Conservation (phyloP, 92 coral and sea anemone genomes). For the Palythoa grandiflora region DNA sequence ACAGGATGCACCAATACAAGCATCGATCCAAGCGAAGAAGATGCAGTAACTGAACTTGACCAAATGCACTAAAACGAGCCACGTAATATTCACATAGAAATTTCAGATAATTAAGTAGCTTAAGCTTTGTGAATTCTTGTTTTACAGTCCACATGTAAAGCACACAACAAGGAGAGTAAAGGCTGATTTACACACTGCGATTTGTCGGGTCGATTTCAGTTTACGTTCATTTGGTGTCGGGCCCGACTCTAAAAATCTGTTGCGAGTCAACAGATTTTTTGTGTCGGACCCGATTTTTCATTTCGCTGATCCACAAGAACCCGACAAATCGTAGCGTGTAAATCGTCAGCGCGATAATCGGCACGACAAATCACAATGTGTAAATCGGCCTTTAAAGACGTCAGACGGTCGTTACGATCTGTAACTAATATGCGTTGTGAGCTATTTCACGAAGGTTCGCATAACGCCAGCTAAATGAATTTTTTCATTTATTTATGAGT, state of each 20-base stretch:
- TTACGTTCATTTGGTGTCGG: background rate
- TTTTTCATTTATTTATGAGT: too few relatives aligned
- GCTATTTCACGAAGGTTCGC: background rate
- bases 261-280: background rate
- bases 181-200: background rate
- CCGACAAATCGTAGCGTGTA: background rate
- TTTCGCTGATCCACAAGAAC: background rate
- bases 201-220: background rate
- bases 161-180: too few relatives aligned
- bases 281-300: background rate
- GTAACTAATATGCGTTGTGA: background rate
- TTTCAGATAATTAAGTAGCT: too few relatives aligned
- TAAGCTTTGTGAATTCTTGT: too few relatives aligned
- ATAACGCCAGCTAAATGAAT: too few relatives aligned
- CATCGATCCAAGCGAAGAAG: too few relatives aligned
- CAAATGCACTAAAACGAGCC: too few relatives aligned
- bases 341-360: background rate
- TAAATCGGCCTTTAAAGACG: background rate
- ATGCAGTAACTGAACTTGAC: too few relatives aligned
- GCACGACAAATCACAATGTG: background rate
- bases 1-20: too few relatives aligned
- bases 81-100: too few relatives aligned
- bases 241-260: background rate
- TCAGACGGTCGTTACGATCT: background rate
- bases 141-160: too few relatives aligned